Conservation (phyloP, 2,888 invertebrate genomes). For the Iphiclides podalirius region DNA sequence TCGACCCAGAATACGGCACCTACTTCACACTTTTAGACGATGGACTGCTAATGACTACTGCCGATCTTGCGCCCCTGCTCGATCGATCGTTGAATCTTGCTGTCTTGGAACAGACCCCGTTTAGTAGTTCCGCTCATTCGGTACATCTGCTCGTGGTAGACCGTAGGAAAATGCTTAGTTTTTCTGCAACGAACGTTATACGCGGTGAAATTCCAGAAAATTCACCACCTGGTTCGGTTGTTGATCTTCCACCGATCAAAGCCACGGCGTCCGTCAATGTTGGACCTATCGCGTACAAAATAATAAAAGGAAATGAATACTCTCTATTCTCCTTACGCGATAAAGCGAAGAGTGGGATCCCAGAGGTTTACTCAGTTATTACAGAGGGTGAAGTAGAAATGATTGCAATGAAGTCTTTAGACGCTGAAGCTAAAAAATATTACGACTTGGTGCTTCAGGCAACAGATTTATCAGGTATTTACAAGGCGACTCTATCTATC, state of each 20-base stretch:
- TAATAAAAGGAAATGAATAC: conserved; percentile 87
- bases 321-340: conserved; percentile 87
- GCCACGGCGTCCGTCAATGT: conserved; percentile 84
- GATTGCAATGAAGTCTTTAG: conserved; percentile 87
- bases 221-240: conserved; percentile 84
- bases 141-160: conserved; percentile 91
- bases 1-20: conserved; percentile 90
- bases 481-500: conserved; percentile 89
- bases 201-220: conserved; percentile 90
- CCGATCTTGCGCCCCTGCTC: conserved; percentile 89
- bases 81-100: conserved; percentile 90
- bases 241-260: conserved; percentile 86
- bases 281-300: conserved; percentile 88
- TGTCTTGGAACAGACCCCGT: conserved; percentile 89
- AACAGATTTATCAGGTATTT: conserved; percentile 88
- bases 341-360: conserved; percentile 64
- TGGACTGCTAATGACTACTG: conserved; percentile 94
- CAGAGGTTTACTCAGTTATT: conserved; percentile 75
- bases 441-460: conserved; percentile 90
- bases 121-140: conserved; percentile 88
- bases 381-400: conserved; percentile 85
- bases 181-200: conserved; percentile 82
- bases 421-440: conserved; percentile 85
- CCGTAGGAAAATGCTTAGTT: conserved; percentile 89
- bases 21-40: conserved; percentile 93